A percentile compares a stretch with the other conserved stretches of the same genome.
Evolutionary conservation across 2,888 invertebrate genomes (phyloP).

Genomic region (Adelphocoris suturalis): DNA sequence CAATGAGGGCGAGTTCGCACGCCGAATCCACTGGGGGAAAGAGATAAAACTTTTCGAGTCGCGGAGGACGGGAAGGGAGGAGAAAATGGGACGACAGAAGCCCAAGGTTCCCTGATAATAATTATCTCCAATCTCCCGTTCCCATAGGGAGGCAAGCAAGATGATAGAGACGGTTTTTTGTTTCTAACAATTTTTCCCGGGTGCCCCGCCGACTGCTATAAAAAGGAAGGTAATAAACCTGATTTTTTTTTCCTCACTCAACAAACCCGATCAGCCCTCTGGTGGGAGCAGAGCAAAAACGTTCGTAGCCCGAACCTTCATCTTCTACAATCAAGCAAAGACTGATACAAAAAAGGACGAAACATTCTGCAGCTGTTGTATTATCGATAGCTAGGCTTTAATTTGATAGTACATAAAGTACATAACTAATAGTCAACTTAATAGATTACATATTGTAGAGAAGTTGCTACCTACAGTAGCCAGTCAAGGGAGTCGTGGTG

Average conservation of each 20-base stretch:
- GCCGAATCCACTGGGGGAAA: constrained; percentile 34
- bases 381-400: too few relatives aligned
- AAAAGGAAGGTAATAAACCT: constrained; percentile 45
- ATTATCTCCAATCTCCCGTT: constrained; percentile 62
- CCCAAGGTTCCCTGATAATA: constrained; percentile 60
- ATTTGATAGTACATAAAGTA: too few relatives aligned
- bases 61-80: background rate
- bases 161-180: constrained; percentile 60
- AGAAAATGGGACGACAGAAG: constrained; percentile 44
- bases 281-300: constrained; percentile 8
- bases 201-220: background rate
- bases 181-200: constrained; percentile 41
- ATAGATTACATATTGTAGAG: too few relatives aligned
- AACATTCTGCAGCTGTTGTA: background rate
- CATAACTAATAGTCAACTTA: too few relatives aligned
- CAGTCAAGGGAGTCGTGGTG: too few relatives aligned
- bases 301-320: constrained; percentile 12
- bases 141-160: constrained; percentile 40
- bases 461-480: too few relatives aligned
- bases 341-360: background rate
- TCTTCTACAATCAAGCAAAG: constrained; percentile 2
- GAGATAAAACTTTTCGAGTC: constrained; percentile 19
- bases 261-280: background rate
- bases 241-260: constrained; percentile 30
- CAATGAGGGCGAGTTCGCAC: constrained; percentile 47